phyloP scores from a whole-genome alignment of 2,888 invertebrate genomes.

The Ichneumoninae sp. region DNA sequence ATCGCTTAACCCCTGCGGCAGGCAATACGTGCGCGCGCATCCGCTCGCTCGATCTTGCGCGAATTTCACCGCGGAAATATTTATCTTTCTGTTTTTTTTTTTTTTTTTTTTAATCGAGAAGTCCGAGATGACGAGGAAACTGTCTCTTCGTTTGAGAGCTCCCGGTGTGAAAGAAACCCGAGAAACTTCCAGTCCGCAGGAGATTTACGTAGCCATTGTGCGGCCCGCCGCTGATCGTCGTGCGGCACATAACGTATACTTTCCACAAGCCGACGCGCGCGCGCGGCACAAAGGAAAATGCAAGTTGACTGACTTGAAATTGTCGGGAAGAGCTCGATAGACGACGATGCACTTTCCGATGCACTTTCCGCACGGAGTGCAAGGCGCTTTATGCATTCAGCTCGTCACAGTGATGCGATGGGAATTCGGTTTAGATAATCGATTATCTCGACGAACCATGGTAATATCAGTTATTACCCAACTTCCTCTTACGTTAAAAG shows the following conservation, averaged over 20 bases:
- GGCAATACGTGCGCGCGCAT: not conserved
- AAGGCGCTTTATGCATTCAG: not conserved
- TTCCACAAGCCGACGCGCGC: constrained; percentile 65
- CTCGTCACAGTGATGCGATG: constrained; percentile 1
- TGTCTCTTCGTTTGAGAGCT: not conserved
- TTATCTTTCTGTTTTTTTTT: constrained; percentile 16
- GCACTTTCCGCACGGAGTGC: not conserved
- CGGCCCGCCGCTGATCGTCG: not conserved
- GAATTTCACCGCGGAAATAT: constrained; percentile 53
- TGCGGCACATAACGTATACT: constrained; percentile 67
- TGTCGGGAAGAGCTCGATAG: not conserved
- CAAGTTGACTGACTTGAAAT: constrained; percentile 63
- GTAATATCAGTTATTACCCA: not conserved
- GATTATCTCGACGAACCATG: constrained; percentile 3
- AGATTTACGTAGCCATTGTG: constrained; percentile 46
- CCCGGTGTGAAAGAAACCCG: constrained; percentile 28
- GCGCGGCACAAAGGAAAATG: constrained; percentile 69
- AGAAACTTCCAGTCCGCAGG: not conserved
- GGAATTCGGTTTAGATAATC: constrained; percentile 2
- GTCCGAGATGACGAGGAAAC: not conserved
- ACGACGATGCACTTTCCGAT: constrained; percentile 10
- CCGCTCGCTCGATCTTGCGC: constrained; percentile 1
- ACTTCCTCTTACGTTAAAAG: not conserved
- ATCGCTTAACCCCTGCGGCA: constrained; percentile 24
- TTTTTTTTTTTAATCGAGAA: not conserved